A percentile compares a stretch with the other conserved stretches of the same genome.
Conservation (phyloP, 2,113 vertebrate genomes). For the Coptodon bakossiorum region DNA sequence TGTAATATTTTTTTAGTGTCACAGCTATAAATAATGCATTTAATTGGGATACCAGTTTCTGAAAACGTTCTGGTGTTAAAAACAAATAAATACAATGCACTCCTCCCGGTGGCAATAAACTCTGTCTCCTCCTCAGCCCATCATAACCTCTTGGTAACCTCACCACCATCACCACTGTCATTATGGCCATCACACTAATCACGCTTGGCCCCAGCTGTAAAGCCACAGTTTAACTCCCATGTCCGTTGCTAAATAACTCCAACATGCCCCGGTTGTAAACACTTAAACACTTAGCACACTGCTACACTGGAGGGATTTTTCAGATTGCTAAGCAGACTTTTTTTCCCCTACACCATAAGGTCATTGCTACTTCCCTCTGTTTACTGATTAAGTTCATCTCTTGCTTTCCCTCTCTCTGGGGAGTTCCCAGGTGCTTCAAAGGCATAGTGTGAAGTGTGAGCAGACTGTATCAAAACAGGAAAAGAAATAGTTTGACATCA, state of each 20-base stretch:
- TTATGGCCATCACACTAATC: slow-evolving; percentile 33
- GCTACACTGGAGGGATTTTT: slow-evolving; percentile 29
- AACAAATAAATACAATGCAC: neutral
- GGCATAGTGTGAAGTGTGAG: neutral
- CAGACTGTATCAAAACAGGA: neutral
- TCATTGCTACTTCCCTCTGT: slow-evolving; percentile 24
- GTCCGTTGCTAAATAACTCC: slow-evolving; percentile 16
- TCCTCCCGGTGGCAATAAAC: slow-evolving; percentile 20
- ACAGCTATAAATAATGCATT: neutral
- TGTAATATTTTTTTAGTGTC: neutral
- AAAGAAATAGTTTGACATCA: neutral
- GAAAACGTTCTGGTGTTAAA: neutral
- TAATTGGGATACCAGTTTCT: neutral
- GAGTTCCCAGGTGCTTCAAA: slow-evolving; percentile 32
- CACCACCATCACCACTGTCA: slow-evolving; percentile 11
- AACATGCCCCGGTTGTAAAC: slow-evolving; percentile 19
- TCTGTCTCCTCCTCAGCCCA: neutral
- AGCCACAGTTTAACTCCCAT: slow-evolving; percentile 36
- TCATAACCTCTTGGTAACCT: slow-evolving; percentile 36
- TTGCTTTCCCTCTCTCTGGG: slow-evolving; percentile 12
- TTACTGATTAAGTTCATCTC: neutral
- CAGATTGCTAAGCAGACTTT: slow-evolving; percentile 1
- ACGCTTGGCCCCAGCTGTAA: slow-evolving; percentile 34
- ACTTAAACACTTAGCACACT: slow-evolving; percentile 21
- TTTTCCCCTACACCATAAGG: neutral